Base-by-base conservation (phyloP, 2,888 invertebrate genomes). In the Beris morrisii region DNA sequence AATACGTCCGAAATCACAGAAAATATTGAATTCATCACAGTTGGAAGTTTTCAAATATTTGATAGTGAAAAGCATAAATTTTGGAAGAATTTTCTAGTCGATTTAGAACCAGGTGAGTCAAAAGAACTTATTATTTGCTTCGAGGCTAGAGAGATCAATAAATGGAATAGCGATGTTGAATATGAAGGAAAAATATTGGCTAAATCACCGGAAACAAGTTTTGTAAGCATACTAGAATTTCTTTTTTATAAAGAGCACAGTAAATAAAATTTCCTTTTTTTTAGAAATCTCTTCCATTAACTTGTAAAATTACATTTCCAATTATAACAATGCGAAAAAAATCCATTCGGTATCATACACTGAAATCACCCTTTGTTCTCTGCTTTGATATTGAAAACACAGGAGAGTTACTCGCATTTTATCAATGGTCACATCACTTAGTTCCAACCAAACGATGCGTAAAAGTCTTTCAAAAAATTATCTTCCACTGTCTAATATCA, bases 371-470 rank as follows among this genome's bases (percentile, higher is more conserved):
- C 38, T 68, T 66, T 50, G 30, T 31, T n/a, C 11, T 53, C 1
- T 59, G 11, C n/a, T 64, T 66, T 48, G 28, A 13, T 15, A 66
- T 68, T 9, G 32, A 13, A 38, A 68, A 68, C 48, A 63, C 68
- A 7, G 64, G 66, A n/a, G 12, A 22, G 2, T 12, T 64, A 22
- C n/a, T 43, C 4, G 54, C 66, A 2, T 38, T n/a, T 32, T 68
- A 68, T 31, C 58, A 66, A 43, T 66, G 66, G 64, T 50, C 43
- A 4, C 30, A 58, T 45, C 45, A 58, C 7, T 28, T 4, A 12
- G 30, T 13, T 15, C 30, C 58, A 9, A n/a, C 44, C 9, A 58
- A 28, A 12, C 13, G 45, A 4, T 4, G 2, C 11, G 56, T 56
- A 15, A 43, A 6, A 7, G 9, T 44, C 44, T 45, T 28, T 44